Conservation (phyloP, 2,888 invertebrate species). For the Fragum fragum region DNA sequence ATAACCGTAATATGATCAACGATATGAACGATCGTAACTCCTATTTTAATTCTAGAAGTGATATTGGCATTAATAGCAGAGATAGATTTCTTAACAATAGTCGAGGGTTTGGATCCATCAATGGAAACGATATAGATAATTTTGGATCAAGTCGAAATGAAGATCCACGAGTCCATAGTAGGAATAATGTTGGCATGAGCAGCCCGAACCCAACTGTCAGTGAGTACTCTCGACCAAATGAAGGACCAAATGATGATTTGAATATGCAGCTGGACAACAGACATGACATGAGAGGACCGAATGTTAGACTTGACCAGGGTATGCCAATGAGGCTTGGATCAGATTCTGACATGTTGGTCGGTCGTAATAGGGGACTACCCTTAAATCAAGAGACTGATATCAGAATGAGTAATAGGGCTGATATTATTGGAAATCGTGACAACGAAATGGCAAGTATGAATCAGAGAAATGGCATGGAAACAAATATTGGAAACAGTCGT, state of each 20-base stretch:
- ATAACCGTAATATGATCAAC: conserved; percentile 53
- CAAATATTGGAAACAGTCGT: conserved; percentile 35
- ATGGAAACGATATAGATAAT: conserved; percentile 51
- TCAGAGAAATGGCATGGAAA: conserved; percentile 39
- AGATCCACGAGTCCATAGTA: conserved; percentile 46
- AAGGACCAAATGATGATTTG: conserved; percentile 50
- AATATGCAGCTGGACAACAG: conserved; percentile 47
- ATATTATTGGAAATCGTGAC: conserved; percentile 14
- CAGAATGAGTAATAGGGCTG: conserved; percentile 41
- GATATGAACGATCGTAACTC: conserved; percentile 57
- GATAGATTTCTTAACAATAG: conserved; percentile 53
- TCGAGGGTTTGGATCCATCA: conserved; percentile 47
- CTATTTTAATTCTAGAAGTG: conserved; percentile 50
- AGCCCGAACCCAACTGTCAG: conserved; percentile 41
- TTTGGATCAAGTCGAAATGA: conserved; percentile 49
- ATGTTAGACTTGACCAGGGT: conserved; percentile 48
- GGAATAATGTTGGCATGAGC: conserved; percentile 55
- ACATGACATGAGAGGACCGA: conserved; percentile 42
- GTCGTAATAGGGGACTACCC: conserved; percentile 33
- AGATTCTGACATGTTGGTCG: conserved; percentile 42
- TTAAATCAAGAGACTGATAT: conserved; percentile 37
- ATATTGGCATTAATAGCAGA: conserved; percentile 42
- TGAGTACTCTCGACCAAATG: conserved; percentile 45
- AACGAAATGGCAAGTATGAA: conserved; percentile 35
- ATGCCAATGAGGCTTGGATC: conserved; percentile 45